Percentiles rank a stretch among this genome's conserved stretches.
Evolutionary conservation across 1,140 invertebrate genomes (phyloP).

Genomic region (Zaprionus kolodkinae): DNA sequence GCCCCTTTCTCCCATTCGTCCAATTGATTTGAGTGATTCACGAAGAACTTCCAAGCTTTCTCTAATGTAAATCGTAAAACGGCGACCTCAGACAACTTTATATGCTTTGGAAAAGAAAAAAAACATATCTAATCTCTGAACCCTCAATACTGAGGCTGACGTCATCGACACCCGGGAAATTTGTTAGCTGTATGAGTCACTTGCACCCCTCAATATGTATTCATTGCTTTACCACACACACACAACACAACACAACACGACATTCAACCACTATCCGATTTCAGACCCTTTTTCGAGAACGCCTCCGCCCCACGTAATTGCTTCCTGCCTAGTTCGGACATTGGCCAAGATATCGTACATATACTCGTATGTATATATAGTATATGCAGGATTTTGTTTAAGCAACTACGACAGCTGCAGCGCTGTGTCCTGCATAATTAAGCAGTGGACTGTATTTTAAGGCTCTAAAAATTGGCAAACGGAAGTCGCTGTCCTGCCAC

Average conservation of each 20-base stretch:
- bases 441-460: constrained; percentile 65
- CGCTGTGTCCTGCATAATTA: constrained; percentile 69
- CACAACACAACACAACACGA: constrained; percentile 1
- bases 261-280: constrained; percentile 74
- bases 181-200: constrained; percentile 64
- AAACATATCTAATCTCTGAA: constrained; percentile 14
- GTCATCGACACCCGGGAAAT: constrained; percentile 63
- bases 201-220: constrained; percentile 33
- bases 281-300: constrained; percentile 53
- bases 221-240: constrained; percentile 1
- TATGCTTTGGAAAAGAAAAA: constrained; percentile 31
- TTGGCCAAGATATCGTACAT: constrained; percentile 26
- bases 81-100: constrained; percentile 39
- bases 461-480: constrained; percentile 73
- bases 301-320: constrained; percentile 74
- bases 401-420: neutral
- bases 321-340: constrained; percentile 77
- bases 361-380: neutral
- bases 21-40: constrained; percentile 35
- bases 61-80: constrained; percentile 52
- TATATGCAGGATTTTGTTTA: neutral
- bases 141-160: constrained; percentile 49
- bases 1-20: constrained; percentile 11
- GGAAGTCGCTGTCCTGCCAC: constrained; percentile 55
- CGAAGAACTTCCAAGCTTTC: constrained; percentile 39